Evolutionary conservation across 2,888 invertebrate species (phyloP).

Genomic region (Lasioglossum calceatum): DNA sequence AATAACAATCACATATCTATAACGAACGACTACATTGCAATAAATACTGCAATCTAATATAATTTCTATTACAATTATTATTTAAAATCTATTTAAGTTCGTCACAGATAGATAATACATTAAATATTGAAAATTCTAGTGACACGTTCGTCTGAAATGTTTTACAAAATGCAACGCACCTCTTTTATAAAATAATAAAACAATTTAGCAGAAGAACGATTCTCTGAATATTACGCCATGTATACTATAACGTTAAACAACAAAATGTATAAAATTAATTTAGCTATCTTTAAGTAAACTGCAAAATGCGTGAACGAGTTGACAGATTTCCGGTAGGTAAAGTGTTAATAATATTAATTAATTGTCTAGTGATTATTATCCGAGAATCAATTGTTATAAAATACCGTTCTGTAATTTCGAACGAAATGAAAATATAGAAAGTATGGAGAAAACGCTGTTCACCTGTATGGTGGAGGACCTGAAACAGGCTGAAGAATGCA

Average conservation of each 20-base stretch:
- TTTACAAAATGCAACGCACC: not conserved
- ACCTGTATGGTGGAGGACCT: constrained; percentile 49
- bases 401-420: not conserved
- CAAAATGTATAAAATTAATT: not conserved
- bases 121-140: too few species aligned
- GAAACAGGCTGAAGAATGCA: constrained; percentile 57
- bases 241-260: not conserved
- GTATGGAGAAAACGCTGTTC: constrained; percentile 23
- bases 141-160: too few species aligned
- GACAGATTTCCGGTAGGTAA: not conserved
- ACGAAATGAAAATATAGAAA: not conserved
- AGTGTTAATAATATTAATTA: not conserved
- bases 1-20: not conserved
- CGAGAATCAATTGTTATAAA: not conserved
- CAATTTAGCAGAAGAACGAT: not conserved
- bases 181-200: not conserved
- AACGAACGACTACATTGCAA: not conserved
- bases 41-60: not conserved
- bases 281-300: not conserved
- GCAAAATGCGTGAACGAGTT: not conserved
- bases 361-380: not conserved
- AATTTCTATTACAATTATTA: not conserved
- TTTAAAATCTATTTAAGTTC: not conserved
- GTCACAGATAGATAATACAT: not conserved
- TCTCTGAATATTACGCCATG: not conserved